Evolutionary conservation across 2,113 vertebrate genomes (phyloP).

Genomic region (Engystomops pustulosus): DNA sequence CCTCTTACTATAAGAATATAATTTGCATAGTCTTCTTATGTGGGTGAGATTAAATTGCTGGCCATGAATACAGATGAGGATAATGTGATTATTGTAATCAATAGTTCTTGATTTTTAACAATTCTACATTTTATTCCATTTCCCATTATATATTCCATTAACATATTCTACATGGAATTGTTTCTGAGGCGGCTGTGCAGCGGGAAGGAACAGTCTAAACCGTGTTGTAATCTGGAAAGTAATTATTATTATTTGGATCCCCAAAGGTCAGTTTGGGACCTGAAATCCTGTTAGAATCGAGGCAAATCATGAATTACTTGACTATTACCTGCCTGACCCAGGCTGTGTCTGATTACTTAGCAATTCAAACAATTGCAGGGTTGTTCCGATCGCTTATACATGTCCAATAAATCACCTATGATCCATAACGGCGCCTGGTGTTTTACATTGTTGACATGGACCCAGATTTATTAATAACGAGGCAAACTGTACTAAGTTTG

Average conservation of each 20-base stretch:
- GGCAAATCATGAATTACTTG: not conserved
- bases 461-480: no score
- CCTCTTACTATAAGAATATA: not conserved
- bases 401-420: no score
- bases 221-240: not conserved
- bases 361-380: no score
- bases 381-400: no score
- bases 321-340: no score
- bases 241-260: conserved; percentile 1
- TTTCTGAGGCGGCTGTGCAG: not conserved
- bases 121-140: not conserved
- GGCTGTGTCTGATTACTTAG: no score
- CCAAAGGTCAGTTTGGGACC: not conserved
- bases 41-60: conserved; percentile 21
- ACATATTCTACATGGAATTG: conserved; percentile 16
- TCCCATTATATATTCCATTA: conserved; percentile 25
- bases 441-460: no score
- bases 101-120: conserved; percentile 42
- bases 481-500: no score
- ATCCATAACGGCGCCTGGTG: no score
- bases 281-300: not conserved
- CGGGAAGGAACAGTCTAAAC: not conserved
- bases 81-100: conserved; percentile 51
- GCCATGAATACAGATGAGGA: conserved; percentile 45
- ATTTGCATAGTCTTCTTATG: conserved; percentile 42